Evolutionary conservation across 2,113 vertebrate species (phyloP), one percentile per base, ranked within the genome.

Genomic region (Rhinolophus ferrumequinum): DNA sequence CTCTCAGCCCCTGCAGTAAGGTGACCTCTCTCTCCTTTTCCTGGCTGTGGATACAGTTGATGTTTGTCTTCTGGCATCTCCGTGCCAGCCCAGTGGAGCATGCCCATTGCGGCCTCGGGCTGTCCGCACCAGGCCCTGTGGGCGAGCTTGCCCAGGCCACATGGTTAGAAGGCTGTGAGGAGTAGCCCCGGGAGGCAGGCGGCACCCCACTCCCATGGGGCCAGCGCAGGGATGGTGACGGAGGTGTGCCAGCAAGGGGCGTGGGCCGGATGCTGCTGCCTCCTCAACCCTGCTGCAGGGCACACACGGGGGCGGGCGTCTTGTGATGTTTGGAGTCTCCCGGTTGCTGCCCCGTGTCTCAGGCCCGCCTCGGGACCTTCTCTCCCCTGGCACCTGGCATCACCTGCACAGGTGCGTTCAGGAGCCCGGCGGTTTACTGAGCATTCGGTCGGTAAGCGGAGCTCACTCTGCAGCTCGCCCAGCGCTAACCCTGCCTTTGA

Each of bases 401-500:
- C 62, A 41, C 41, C 50, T 30, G 52, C 16, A 19, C 6, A 28
- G 69, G 18, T 58, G 88, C 28, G 9, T 33, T 14, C 62, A 28
- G 41, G 75, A 69, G 88, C 35, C 88, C 1, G 15, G 9, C 50
- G 67, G 13, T 52, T 9, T 26, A 24, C 7, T 8, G 47, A 92
- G 93, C 96, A 97, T n/a, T n/a, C 83, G 72, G 97, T 92, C 96
- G 97, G 96, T 98, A 97, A 98, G 97, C 95, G 80, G 92, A 97
- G 97, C 96, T 33, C 75, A 93, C 96, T 83, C 90, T 97, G 97
- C 96, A 91, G 96, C 94, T 97, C 75, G 41, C 97, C 98, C 97
- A 93, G 98, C 97, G 87, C 96, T 98, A 97, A 98, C 98, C 98
- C 94, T 98, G 97, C 98, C 97, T 98, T 97, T 97, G 98, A 98